Conservation (phyloP, 2,113 vertebrate species). For the Stictonetta naevosa region DNA sequence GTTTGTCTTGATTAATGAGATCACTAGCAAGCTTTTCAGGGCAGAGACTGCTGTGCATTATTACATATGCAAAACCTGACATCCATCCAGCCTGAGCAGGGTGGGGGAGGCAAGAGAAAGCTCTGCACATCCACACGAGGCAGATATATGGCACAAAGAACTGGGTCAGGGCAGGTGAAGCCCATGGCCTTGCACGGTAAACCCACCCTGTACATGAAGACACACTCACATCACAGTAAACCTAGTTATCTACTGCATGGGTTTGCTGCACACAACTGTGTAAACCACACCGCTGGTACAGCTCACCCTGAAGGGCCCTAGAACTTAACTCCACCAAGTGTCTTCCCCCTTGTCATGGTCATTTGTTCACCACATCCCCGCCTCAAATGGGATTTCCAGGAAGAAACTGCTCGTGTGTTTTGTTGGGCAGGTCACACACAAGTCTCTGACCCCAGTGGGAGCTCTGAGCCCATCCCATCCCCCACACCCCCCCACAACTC, state of each 20-base stretch:
- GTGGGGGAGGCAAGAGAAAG: neutral
- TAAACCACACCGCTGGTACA: neutral
- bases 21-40: conserved; percentile 65
- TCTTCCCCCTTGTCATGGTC: neutral
- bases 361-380: neutral
- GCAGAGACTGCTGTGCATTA: conserved; percentile 54
- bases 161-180: neutral
- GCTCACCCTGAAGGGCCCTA: neutral
- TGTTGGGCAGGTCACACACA: neutral
- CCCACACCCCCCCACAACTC: no score
- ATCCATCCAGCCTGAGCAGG: conserved; percentile 44
- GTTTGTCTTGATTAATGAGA: conserved; percentile 71
- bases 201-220: rapidly evolving
- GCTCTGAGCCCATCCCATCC: neutral
- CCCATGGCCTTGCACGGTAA: rapidly evolving
- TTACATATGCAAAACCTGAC: conserved; percentile 59
- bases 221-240: rapidly evolving
- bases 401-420: neutral
- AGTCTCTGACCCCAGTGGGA: neutral
- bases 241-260: neutral
- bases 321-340: neutral
- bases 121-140: neutral
- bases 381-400: neutral
- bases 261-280: neutral
- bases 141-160: neutral